Conservation (phyloP, 2,888 invertebrate genomes). For the Cheilosia impressa region DNA sequence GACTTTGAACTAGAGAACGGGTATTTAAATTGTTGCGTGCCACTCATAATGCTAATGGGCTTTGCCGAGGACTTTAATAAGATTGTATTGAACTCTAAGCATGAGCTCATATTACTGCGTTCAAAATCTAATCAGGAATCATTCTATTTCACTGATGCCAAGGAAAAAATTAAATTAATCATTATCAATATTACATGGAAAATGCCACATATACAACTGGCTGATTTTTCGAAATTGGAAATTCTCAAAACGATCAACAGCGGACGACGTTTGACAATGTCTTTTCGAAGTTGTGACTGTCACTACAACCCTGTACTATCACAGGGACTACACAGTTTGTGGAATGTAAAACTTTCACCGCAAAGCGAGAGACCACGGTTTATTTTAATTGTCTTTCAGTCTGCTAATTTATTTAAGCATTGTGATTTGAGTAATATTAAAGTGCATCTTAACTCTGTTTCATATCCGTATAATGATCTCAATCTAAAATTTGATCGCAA, state of each 20-base stretch:
- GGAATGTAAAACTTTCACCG: conserved; percentile 61
- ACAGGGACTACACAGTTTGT: conserved; percentile 42
- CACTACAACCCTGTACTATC: conserved; percentile 45
- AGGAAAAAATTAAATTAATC: conserved; percentile 17
- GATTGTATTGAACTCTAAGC: conserved; percentile 81
- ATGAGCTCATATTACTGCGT: conserved; percentile 78
- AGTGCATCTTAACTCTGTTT: conserved; percentile 59
- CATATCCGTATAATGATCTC: conserved; percentile 70
- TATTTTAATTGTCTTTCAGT: conserved; percentile 25
- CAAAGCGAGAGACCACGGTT: conserved; percentile 43
- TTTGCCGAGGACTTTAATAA: conserved; percentile 81
- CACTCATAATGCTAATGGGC: conserved; percentile 79
- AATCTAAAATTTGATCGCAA: conserved; percentile 56
- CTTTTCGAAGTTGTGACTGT: conserved; percentile 58
- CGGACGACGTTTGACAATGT: conserved; percentile 33
- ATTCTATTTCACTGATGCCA: conserved; percentile 24
- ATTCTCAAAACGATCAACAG: conserved; percentile 55
- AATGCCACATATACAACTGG: conserved; percentile 53
- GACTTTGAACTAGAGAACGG: conserved; percentile 72
- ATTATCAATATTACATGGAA: conserved; percentile 44
- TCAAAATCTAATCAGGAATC: conserved; percentile 50
- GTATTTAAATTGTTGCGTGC: conserved; percentile 72
- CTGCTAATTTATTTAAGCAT: conserved; percentile 23
- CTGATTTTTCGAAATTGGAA: conserved; percentile 55
- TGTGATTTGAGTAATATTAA: conserved; percentile 45